Base-by-base conservation (phyloP, 2,113 vertebrate genomes). In the Percopsis transmontana region DNA sequence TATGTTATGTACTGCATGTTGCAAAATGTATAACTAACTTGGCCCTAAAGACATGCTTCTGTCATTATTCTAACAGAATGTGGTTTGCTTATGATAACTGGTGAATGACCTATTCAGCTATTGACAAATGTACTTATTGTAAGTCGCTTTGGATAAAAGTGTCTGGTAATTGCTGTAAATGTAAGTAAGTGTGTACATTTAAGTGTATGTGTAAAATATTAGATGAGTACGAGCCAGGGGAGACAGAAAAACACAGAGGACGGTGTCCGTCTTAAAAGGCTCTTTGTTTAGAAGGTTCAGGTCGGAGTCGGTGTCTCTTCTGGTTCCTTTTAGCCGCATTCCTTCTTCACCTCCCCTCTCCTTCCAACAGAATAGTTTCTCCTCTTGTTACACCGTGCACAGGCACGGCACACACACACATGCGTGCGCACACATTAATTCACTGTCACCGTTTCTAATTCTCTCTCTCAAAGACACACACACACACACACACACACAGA, bases 351-450 rank as follows among this genome's bases (percentile, higher is more conserved):
- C 58, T 62, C 62, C 54, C 16, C 57, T 63, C 62, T 47, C 66
- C 58, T 61, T 81, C 66, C 42, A 57, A 80, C 73, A 77, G 66
- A 76, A 66, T 64, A 76, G 24, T 79, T 66, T 70, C 72, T 76
- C 20, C 85, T 76, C 74, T 70, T 65, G 68, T 86, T 85, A 66
- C 78, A 74, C 74, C 65, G 65, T n/a, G 24, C 13, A 15, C 54
- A 41, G 44, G 0, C 58, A n/a, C n/a, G n/a, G 3, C 62, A 2
- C 27, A 16, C 61, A 20, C 48, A 21, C 48, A 62, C 45, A 12
- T 21, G 48, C 58, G 15, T 20, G 8, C 39, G n/a, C 10, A 53
- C 51, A 53, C 51, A 53, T 19, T 20, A n/a, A 21, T 19, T 6
- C 50, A 21, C 50, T 12, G n/a, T 20, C 50, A 52, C 24, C 11